These are phyloP conservation scores for Cheiracanthium punctorium DNA, from an alignment of 2,888 invertebrate species.

Conservation along the genomic window DNA sequence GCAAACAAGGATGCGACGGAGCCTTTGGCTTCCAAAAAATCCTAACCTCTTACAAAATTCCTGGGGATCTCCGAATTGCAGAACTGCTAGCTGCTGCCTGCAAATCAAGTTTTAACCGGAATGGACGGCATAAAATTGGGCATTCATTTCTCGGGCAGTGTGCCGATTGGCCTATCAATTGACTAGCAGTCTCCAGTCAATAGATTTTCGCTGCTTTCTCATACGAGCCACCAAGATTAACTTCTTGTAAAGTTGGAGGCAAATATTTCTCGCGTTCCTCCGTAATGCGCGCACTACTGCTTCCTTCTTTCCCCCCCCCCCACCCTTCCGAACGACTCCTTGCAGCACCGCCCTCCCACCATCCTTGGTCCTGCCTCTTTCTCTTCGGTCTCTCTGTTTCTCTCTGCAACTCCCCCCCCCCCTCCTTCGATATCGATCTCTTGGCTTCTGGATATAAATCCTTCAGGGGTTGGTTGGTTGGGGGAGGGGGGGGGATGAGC, in stretches of 20 bases:
- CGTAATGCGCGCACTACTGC: constrained; percentile 28
- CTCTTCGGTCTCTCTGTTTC: too few relatives aligned
- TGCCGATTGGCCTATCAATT: constrained; percentile 61
- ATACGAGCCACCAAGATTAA: constrained; percentile 52
- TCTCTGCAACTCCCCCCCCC: constrained; percentile 19
- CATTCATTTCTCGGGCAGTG: neutral
- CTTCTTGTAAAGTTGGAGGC: constrained; percentile 58
- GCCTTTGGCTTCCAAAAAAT: too few relatives aligned
- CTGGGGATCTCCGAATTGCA: too few relatives aligned
- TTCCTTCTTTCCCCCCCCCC: constrained; percentile 31
- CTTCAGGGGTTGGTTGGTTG: neutral
- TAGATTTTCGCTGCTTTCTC: constrained; percentile 43
- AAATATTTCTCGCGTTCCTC: constrained; percentile 65
- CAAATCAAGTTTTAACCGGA: neutral
- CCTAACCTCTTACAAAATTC: too few relatives aligned
- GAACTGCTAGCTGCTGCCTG: too few relatives aligned
- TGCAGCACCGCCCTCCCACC: constrained; percentile 33
- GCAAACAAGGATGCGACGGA: too few relatives aligned
- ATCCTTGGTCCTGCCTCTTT: constrained; percentile 26
- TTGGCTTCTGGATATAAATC: constrained; percentile 23
- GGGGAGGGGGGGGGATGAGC: constrained; percentile 3
- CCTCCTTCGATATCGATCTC: constrained; percentile 38
- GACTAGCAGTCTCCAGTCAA: constrained; percentile 60
- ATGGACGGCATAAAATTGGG: neutral
- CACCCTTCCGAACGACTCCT: constrained; percentile 1